These are phyloP conservation scores for Sternotherus odoratus DNA, from an alignment of 2,797 vertebrate species.

Conservation along the genomic window DNA sequence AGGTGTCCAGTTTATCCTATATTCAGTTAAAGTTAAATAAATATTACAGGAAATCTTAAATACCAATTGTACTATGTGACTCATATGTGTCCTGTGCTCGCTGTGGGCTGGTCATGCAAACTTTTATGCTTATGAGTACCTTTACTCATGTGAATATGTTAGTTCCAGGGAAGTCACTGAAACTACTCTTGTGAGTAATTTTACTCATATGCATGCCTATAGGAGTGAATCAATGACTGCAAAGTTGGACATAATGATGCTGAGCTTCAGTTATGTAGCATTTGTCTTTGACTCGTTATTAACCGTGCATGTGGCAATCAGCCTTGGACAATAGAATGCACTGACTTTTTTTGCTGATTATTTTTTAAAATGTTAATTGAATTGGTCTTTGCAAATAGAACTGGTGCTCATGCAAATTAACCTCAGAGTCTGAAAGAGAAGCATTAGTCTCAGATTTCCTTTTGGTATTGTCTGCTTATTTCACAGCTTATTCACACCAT, in stretches of 20 bases:
- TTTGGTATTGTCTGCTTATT: fast-evolving
- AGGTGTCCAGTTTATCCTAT: not conserved
- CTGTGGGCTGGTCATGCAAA: not conserved
- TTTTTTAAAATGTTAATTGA: not conserved
- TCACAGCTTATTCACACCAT: fast-evolving
- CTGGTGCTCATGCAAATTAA: no score
- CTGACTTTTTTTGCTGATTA: not conserved
- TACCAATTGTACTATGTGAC: not conserved
- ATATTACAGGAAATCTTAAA: not conserved
- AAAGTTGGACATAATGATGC: no score
- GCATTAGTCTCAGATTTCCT: fast-evolving
- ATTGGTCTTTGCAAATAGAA: not conserved
- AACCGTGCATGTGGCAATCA: no score
- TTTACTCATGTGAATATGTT: not conserved
- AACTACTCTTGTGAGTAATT: not conserved
- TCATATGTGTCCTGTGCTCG: not conserved
- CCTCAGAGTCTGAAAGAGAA: not conserved
- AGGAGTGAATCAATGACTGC: not conserved
- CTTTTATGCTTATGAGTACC: not conserved
- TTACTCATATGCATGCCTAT: not conserved
- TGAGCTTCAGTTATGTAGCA: not conserved
- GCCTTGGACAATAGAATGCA: not conserved
- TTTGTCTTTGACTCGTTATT: not conserved
- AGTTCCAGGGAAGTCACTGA: not conserved
- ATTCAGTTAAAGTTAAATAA: not conserved